Evolutionary conservation across 1,140 invertebrate genomes (phyloP), one percentile per base, ranked within the genome.

Genomic region (Trypoxylus dichotomus): DNA sequence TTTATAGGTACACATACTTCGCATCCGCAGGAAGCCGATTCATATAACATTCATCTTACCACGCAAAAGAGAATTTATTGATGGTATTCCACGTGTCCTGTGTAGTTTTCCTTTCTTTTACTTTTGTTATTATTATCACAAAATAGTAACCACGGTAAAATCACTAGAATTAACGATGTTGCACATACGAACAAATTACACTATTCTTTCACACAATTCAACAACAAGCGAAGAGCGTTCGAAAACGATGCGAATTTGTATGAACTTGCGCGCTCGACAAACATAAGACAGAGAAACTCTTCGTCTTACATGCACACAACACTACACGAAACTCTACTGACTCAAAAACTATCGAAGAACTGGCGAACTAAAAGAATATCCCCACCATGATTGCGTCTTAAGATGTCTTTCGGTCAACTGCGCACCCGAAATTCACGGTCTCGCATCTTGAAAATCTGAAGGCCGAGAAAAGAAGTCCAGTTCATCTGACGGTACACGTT

Each of bases 381-480:
- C 60, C 60, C 27, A 68, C 60, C 21, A 68, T 3, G 6, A 29
- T 19, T 68, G 60, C 60, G 60, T 68, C 60, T 68, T 68, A 24
- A 68, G 21, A 21, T 21, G 21, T 24, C 60, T 68, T 68, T 68
- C 60, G 60, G 21, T 68, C 60, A 68, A 68, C 60, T 68, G 60
- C 60, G 60, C 60, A 68, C 60, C 60, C 24, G 60, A 68, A 54
- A 68, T 68, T 68, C 60, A 68, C 60, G 60, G 60, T 68, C 60
- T 68, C 15, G 60, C 60, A 68, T 68, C 60, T 68, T 68, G 60
- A 68, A 68, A 68, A 68, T 11, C 60, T 68, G 60, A 68, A 68
- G 60, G 60, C 60, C 60, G 60, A 68, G n/a, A 21, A 68, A 7
- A 68, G 60, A 68, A 54, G 47, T 21, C 60, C 60, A 68, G 60